A percentile compares a stretch with the other conserved stretches of the same genome.
Evolutionary conservation across 2,888 invertebrate species (phyloP).

Genomic region (Phragmatobia fuliginosa): DNA sequence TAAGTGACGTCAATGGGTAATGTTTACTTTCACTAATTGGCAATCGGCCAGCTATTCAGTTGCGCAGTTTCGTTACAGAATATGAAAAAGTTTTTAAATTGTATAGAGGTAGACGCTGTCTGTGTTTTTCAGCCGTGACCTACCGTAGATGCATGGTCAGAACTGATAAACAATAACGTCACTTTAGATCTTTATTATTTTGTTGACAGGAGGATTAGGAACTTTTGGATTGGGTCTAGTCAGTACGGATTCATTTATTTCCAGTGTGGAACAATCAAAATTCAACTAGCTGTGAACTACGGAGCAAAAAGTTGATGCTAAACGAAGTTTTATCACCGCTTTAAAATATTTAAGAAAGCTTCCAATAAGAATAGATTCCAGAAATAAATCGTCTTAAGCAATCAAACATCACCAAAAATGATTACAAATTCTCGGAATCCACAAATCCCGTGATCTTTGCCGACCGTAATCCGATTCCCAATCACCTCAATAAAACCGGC

Average conservation of each 20-base stretch:
- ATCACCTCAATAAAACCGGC: neutral
- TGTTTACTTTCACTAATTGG: slow-evolving; percentile 37
- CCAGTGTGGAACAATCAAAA: neutral
- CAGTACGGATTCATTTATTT: neutral
- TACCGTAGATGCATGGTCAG: neutral
- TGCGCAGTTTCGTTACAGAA: neutral
- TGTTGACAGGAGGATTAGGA: no score
- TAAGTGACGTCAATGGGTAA: slow-evolving; percentile 9
- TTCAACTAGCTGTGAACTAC: neutral
- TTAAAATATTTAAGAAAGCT: neutral
- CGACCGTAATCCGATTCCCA: neutral
- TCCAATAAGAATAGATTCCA: neutral
- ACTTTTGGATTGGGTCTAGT: neutral
- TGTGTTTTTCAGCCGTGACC: neutral
- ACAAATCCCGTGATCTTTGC: neutral
- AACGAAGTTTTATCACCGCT: neutral
- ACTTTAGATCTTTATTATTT: no score
- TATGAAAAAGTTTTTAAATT: neutral
- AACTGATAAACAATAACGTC: no score
- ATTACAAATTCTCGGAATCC: neutral
- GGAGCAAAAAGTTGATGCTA: neutral
- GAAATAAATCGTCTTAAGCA: neutral
- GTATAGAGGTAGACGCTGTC: neutral
- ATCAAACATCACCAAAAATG: neutral
- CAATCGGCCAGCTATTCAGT: slow-evolving; percentile 15